Conservation (phyloP, 1,140 invertebrate genomes). For the Calliphora vicina region DNA sequence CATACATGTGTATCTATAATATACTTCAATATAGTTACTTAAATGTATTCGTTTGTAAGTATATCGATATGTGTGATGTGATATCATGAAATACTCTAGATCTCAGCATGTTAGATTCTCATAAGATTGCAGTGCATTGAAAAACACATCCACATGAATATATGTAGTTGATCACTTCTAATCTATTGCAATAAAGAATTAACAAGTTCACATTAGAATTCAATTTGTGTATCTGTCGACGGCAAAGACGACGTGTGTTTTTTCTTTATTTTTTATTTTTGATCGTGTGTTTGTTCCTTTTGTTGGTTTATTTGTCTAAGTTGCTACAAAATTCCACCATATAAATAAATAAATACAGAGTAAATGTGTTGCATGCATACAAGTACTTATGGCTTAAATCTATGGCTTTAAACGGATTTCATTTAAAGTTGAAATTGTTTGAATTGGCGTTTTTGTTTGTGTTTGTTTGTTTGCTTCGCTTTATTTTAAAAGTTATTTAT, state of each 20-base stretch:
- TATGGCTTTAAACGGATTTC: slow-evolving; percentile 23
- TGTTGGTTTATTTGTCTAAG: not conserved
- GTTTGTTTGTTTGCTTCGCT: too few relatives aligned
- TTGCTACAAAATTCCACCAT: not conserved
- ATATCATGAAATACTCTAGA: slow-evolving; percentile 21
- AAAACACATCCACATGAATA: not conserved
- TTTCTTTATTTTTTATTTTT: not conserved
- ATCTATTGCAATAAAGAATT: slow-evolving; percentile 28
- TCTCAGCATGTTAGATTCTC: slow-evolving; percentile 27
- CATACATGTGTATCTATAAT: slow-evolving; percentile 1
- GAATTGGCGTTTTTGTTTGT: too few relatives aligned
- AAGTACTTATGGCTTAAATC: not conserved
- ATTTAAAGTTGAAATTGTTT: not conserved
- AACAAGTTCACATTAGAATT: slow-evolving; percentile 35
- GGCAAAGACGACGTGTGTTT: not conserved
- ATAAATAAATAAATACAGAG: too few relatives aligned
- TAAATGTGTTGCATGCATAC: not conserved
- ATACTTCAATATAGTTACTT: not conserved
- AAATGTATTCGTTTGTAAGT: not conserved
- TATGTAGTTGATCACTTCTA: slow-evolving; percentile 13
- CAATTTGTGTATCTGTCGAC: slow-evolving; percentile 19
- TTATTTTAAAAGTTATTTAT: slow-evolving; percentile 13
- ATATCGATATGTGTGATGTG: not conserved
- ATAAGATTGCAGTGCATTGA: not conserved
- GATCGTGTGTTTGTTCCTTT: not conserved